Evolutionary conservation across 64 coral and sea anemone species (phyloP).

Genomic region (Anthopleura sola): DNA sequence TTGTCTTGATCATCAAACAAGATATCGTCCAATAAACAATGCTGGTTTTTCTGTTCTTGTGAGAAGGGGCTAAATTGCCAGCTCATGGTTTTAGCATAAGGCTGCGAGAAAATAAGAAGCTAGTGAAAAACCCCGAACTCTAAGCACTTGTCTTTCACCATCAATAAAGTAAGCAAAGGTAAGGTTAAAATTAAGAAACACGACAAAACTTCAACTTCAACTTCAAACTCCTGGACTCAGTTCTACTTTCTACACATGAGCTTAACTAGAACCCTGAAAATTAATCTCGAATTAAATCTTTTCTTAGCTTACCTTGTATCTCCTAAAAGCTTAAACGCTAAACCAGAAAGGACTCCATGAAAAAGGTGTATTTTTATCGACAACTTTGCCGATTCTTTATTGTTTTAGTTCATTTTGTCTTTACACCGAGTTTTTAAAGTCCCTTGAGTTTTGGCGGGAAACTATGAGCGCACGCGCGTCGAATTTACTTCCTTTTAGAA

Average conservation of each 20-base stretch:
- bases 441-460: constrained; percentile 44
- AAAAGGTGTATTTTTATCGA: not conserved
- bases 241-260: too few relatives aligned
- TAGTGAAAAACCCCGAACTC: too few relatives aligned
- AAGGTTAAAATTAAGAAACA: too few relatives aligned
- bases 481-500: not conserved
- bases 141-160: too few relatives aligned
- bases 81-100: constrained; percentile 14
- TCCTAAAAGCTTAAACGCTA: not conserved
- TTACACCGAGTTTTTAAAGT: not conserved
- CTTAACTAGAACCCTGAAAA: too few relatives aligned
- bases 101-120: constrained; percentile 27
- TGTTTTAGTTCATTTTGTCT: not conserved
- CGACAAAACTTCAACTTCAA: too few relatives aligned
- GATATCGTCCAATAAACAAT: not conserved
- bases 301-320: not conserved
- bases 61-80: not conserved
- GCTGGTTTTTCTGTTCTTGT: not conserved
- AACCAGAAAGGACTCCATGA: too few relatives aligned
- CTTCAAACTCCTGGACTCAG: too few relatives aligned
- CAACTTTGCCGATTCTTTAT: not conserved
- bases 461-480: not conserved
- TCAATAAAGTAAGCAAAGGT: too few relatives aligned
- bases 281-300: not conserved
- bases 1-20: constrained; percentile 2